Percentiles rank a stretch among this genome's conserved stretches.
Evolutionary conservation across 2,888 invertebrate genomes (phyloP).

Genomic region (Dilophus febrilis): DNA sequence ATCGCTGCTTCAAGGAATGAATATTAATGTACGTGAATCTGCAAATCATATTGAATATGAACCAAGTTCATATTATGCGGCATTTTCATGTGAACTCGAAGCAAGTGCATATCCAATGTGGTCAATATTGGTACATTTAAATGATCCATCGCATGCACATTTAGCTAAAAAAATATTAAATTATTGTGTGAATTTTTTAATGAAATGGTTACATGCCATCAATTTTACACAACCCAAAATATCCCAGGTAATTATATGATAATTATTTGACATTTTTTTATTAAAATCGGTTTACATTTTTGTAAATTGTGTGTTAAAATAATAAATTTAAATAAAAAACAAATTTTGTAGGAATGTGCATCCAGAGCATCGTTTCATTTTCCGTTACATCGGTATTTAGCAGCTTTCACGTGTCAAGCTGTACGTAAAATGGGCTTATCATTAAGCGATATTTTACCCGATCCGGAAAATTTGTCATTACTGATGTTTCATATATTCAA

Average conservation of each 20-base stretch:
- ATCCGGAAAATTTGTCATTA: conserved; percentile 57
- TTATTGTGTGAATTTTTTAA: conserved; percentile 60
- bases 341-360: too few species aligned
- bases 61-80: conserved; percentile 92
- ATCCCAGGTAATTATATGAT: conserved; percentile 34
- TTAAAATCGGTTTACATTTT: background rate
- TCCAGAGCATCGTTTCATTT: conserved; percentile 94
- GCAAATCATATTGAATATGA: conserved; percentile 91
- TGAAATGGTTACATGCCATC: conserved; percentile 79
- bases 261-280: background rate
- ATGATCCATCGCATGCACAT: conserved; percentile 51
- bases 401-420: conserved; percentile 72
- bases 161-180: conserved; percentile 59
- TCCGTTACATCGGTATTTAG: conserved; percentile 88
- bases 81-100: conserved; percentile 93
- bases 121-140: conserved; percentile 81
- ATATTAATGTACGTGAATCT: conserved; percentile 82
- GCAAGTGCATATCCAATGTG: conserved; percentile 97
- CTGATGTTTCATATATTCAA: conserved; percentile 83
- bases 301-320: conserved; percentile 13
- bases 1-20: conserved; percentile 95
- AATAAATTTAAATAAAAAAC: conserved; percentile 58
- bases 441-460: conserved; percentile 63
- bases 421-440: conserved; percentile 62
- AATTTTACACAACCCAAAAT: conserved; percentile 50